phyloP scores from a whole-genome alignment of 2,797 vertebrate genomes.

The Centroberyx gerrardi region DNA sequence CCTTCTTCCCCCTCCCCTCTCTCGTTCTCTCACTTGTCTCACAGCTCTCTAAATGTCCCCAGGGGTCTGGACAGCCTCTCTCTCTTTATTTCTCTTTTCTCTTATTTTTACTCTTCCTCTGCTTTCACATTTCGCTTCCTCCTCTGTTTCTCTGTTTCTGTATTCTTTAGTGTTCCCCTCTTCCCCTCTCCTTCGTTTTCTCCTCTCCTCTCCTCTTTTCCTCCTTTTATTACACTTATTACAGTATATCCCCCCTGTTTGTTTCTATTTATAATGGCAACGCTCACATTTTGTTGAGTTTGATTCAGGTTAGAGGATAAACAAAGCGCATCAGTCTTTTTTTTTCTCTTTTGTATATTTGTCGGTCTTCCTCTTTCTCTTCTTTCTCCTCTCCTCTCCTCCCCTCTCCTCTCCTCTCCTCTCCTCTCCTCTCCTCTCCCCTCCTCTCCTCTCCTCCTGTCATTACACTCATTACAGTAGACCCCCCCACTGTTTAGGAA shows the following conservation, averaged over 20 bases:
- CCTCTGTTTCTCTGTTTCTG: constrained; percentile 8
- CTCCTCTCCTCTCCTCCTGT: not conserved
- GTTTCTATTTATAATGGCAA: no score
- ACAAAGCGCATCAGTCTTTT: no score
- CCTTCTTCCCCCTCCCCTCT: not conserved
- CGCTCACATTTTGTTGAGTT: no score
- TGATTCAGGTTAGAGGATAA: no score
- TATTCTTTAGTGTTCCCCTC: not conserved
- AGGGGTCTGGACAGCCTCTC: constrained; percentile 27
- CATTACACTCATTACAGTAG: not conserved
- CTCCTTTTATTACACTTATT: not conserved
- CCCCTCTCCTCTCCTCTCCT: not conserved
- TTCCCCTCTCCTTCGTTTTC: not conserved
- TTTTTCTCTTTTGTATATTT: no score
- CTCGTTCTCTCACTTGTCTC: constrained; percentile 8
- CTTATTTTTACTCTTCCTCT: no score
- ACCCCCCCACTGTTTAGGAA: not conserved
- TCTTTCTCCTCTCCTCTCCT: not conserved
- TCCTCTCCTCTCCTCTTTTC: not conserved
- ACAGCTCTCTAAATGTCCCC: constrained; percentile 21
- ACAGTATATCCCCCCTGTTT: not conserved
- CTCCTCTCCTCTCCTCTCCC: not conserved
- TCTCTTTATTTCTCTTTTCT: constrained; percentile 21
- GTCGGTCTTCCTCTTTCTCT: constrained; percentile 2
- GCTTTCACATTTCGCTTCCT: constrained; percentile 18